phyloP scores from a whole-genome alignment of 2,113 vertebrate genomes.

The Tricholaema leucomelas region DNA sequence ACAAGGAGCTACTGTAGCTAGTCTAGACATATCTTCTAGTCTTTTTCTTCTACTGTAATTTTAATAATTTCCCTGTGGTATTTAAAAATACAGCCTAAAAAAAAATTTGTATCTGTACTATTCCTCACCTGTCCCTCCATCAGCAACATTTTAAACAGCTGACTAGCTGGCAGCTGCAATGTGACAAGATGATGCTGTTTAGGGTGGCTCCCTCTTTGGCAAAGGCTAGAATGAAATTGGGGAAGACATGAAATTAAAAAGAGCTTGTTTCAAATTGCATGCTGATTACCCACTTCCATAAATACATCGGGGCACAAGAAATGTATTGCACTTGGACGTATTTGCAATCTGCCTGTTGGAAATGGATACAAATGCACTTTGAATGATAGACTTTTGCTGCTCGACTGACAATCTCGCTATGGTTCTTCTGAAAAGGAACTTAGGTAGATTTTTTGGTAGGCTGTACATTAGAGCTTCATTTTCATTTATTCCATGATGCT shows the following conservation, averaged over 20 bases:
- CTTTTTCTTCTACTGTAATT: background rate
- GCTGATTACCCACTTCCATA: constrained; percentile 26
- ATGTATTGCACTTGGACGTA: constrained; percentile 17
- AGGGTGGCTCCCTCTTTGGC: constrained; percentile 25
- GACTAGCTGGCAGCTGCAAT: background rate
- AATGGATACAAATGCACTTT: background rate
- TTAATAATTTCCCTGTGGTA: background rate
- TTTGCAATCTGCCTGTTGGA: constrained; percentile 37
- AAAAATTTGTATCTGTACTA: accelerated
- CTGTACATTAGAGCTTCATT: background rate
- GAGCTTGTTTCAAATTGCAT: background rate
- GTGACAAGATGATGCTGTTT: background rate
- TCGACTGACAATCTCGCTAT: background rate
- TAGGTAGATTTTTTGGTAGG: background rate
- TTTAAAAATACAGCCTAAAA: background rate
- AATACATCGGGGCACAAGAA: constrained; percentile 1
- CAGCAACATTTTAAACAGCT: background rate
- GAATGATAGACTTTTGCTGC: background rate
- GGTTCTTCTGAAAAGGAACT: background rate
- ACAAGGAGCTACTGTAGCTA: background rate
- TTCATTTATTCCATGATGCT: background rate
- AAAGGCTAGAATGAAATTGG: background rate
- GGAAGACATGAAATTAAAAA: constrained; percentile 36
- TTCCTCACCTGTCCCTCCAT: background rate
- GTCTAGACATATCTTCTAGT: background rate